Base-by-base conservation (phyloP, 2,888 invertebrate species). In the Protonemura montana region DNA sequence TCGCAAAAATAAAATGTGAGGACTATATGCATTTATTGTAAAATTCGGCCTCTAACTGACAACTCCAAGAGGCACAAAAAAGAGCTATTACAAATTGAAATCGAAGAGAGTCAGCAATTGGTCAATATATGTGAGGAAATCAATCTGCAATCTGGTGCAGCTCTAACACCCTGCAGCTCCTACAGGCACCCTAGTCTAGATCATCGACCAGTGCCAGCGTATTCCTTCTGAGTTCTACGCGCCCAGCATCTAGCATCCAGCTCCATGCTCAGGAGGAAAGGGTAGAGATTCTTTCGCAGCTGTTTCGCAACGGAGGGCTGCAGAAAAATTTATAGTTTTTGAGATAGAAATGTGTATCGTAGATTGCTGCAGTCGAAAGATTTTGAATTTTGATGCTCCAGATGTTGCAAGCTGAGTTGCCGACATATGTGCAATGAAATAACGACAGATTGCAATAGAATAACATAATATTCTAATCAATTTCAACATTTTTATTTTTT, bases 331-430 rank as follows among this genome's bases (percentile, higher is more conserved):
- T 82, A 82, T 82, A 82, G 82, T 82, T 82, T 30, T 82, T 1
- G 82, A 81, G 81, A 82, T 82, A 82, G 29, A 82, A 82, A 82
- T 82, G 35, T 82, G 82, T 82, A 82, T 82, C 30, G 29, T 29
- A 82, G 82, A 82, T 82, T 82, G 82, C 30, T 29, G 29, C n/a
- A 35, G 25, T 82, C 30, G 30, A 82, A 82, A 82, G 82, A 82
- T 82, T 82, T 82, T 82, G 82, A 82, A 82, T 82, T 82, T 82
- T 82, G 82, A 82, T 82, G 82, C 30, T 82, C 29, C 82, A 82
- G 82, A 82, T 82, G 82, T 82, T 82, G 21, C 29, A 21, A 25
- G 27, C 30, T 29, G 82, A 30, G 21, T 10, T 27, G 16, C 78
- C 59, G 16, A 21, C 59, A 59, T 13, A 59, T 59, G 59, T 13